Evolutionary conservation across 2,113 vertebrate species (phyloP), one percentile per base, ranked within the genome.

Genomic region (Laticauda colubrina): DNA sequence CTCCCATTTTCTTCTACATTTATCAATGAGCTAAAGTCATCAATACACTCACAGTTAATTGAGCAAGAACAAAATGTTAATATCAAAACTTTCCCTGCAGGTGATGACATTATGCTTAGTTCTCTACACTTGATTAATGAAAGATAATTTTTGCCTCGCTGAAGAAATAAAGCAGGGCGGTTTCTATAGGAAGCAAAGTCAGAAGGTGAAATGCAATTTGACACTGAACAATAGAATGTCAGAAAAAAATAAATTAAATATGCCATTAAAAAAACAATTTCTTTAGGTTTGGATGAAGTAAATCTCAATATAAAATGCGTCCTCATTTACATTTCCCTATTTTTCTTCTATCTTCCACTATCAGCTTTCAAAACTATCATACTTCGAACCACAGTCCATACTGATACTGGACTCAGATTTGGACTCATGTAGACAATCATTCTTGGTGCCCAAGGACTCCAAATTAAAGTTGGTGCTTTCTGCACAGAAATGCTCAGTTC

Each of bases 11-110:
- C 90, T 86, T 95, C 94, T 93, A 90, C 86, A 92, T 94, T 89
- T 89, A 93, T n/a, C 91, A 94, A 87, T 93, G 20, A 90, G 91
- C 29, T 85, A 90, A 93, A 94, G 69, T n/a, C 94, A 90, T 88
- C 0, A 0, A 94, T 61, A 5, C 54, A 96, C 92, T 97, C 94
- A 1, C 2, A 54, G 92, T 93, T 93, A 93, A 90, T 23, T 89
- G 89, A 95, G 93, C 87, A 93, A 89, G 90, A 94, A 94, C 10
- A 94, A 95, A 95, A 89, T 54, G 0, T 91, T 89, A 96, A 88
- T 21, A 95, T 88, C 6, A 91, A 93, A 94, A 55, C 29, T 92
- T 93, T 11, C 92, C 89, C 89, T 94, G 85, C 0, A 0, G 85
- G 54, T 94, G 90, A 94, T 94, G 85, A 92, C 21, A 81, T 93